A percentile compares a stretch with the other conserved stretches of the same genome.
Conservation (phyloP, 2,797 vertebrate species). For the Macropodus opercularis region DNA sequence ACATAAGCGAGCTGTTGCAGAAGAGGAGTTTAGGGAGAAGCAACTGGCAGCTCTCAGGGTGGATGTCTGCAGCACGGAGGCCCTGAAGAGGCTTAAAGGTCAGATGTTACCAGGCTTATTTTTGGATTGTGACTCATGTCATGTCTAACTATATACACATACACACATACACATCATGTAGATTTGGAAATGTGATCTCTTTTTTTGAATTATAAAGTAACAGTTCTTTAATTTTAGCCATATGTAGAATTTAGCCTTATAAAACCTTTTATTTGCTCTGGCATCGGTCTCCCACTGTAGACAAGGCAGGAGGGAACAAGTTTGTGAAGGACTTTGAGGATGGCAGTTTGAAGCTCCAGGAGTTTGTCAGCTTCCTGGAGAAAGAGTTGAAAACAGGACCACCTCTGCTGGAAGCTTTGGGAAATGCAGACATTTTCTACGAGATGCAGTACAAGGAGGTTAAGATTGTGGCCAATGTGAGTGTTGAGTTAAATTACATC, state of each 20-base stretch:
- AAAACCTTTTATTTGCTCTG: background rate
- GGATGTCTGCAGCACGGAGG: slow-evolving; percentile 94
- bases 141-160: no score
- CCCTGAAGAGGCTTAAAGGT: slow-evolving; percentile 97
- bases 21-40: slow-evolving; percentile 93
- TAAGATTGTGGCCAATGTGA: slow-evolving; percentile 97
- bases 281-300: slow-evolving; percentile 66
- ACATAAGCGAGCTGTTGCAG: slow-evolving; percentile 86
- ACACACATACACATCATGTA: no score
- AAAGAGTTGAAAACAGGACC: slow-evolving; percentile 90
- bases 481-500: slow-evolving; percentile 56
- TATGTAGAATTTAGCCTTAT: background rate
- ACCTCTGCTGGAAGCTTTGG: slow-evolving; percentile 89
- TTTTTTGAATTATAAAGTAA: no score
- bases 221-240: no score
- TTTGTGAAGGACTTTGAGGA: slow-evolving; percentile 98
- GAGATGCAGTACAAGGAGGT: slow-evolving; percentile 99
- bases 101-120: slow-evolving; percentile 20
- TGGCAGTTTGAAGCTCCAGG: slow-evolving; percentile 93
- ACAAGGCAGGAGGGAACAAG: slow-evolving; percentile 96
- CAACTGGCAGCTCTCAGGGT: slow-evolving; percentile 91
- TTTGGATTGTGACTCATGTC: slow-evolving; percentile 4
- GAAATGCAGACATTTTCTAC: slow-evolving; percentile 96
- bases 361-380: slow-evolving; percentile 92
- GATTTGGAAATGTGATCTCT: no score